Base-by-base conservation (phyloP, 1,140 invertebrate genomes). In the Psilanteris sp. region DNA sequence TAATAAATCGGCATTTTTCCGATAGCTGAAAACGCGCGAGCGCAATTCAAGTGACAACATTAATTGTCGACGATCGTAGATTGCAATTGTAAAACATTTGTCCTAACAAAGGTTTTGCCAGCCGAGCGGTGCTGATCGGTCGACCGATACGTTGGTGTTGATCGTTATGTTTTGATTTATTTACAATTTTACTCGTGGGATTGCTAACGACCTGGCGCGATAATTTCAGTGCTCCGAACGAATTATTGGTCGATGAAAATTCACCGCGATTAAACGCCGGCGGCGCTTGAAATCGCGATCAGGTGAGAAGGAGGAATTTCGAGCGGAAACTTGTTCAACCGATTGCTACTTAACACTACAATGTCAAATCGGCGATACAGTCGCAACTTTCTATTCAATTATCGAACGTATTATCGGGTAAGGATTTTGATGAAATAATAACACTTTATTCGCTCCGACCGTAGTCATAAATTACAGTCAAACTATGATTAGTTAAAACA, bases 151-250 rank as follows among this genome's bases (percentile, higher is more conserved):
- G 61, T 34, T 41, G 59, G 77, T 77, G 79, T 81, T 80, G 81
- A 83, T 85, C 83, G 80, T 84, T 85, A 82, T 78, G 77, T 82
- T 83, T 82, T 84, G 84, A 85, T 85, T 85, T 85, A 85, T 85
- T 82, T 61, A 79, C 81, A 84, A 83, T 84, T 82, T 83, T 46
- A 68, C 43, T 29, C 43, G 57, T 66, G 68, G 68, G 78, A 73
- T 52, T 41, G 55, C 62, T 46, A 50, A 55, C 36, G 55, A 67
- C 64, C 22, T 31, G 43, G 26, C 26, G 9, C 10, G 9, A 13
- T 39, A 18, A 11, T 46, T 70, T 26, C 9, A 43, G 32, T 16
- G 18, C n/a, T 34, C 18, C 5, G 31, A 36, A 14, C 81, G 74
- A 82, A 80, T 81, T 83, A 83, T 83, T 79, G 72, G 52, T 46